phyloP scores from a whole-genome alignment of 2,113 vertebrate genomes.

The Bos javanicus region DNA sequence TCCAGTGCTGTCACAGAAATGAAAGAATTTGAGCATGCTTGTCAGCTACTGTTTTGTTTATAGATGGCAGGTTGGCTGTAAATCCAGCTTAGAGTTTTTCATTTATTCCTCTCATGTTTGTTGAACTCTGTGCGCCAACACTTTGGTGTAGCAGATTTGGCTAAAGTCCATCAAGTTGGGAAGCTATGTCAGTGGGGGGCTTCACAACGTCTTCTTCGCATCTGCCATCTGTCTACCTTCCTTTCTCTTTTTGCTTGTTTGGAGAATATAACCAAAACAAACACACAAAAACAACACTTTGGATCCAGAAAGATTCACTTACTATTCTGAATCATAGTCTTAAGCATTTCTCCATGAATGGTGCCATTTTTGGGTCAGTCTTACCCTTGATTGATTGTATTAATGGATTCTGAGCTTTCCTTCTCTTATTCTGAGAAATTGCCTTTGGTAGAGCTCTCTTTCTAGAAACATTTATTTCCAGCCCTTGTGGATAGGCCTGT shows the following conservation, averaged over 20 bases:
- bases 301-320: background rate
- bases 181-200: background rate
- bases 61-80: background rate
- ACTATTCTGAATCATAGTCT: background rate
- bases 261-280: background rate
- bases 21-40: background rate
- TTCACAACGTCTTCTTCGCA: background rate
- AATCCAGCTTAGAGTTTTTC: background rate
- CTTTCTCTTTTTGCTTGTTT: background rate
- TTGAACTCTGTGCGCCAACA: background rate
- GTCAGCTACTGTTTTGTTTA: background rate
- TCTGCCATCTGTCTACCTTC: too few relatives aligned
- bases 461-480: background rate
- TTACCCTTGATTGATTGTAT: background rate
- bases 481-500: too few relatives aligned
- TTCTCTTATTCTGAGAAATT: background rate
- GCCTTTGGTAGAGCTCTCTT: background rate
- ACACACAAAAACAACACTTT: background rate
- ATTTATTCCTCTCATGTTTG: background rate
- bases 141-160: background rate
- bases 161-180: background rate
- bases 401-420: background rate
- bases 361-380: background rate
- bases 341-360: background rate
- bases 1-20: background rate